phyloP scores from a whole-genome alignment of 2,797 vertebrate genomes.

The Dendrocincla tyrannina region DNA sequence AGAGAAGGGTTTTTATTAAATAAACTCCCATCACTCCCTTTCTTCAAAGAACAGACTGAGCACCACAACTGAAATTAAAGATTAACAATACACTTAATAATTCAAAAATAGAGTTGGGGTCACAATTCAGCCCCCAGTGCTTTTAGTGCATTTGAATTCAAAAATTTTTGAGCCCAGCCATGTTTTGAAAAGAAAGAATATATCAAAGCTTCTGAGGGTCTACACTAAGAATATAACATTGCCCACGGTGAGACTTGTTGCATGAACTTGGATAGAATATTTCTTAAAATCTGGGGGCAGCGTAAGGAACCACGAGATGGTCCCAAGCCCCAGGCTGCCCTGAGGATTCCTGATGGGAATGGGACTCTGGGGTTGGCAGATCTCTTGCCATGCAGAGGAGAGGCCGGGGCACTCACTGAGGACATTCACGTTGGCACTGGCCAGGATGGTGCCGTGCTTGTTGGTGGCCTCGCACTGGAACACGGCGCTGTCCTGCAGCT shows the following conservation, averaged over 20 bases:
- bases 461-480: slow-evolving; percentile 95
- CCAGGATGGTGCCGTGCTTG: slow-evolving; percentile 86
- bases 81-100: not conserved
- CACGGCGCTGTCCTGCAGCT: slow-evolving; percentile 87
- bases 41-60: not conserved
- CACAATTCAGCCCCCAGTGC: not conserved
- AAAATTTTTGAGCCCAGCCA: not conserved
- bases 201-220: not conserved
- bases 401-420: slow-evolving; percentile 81
- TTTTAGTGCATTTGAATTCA: not conserved
- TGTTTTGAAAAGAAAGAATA: not conserved
- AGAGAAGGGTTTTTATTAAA: not conserved
- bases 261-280: rapidly evolving
- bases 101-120: not conserved
- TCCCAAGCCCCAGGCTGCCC: not conserved
- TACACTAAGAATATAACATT: rapidly evolving
- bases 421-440: slow-evolving; percentile 89
- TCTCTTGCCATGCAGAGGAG: not conserved
- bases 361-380: rapidly evolving
- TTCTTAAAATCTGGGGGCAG: not conserved
- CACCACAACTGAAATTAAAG: not conserved
- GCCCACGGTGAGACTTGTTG: rapidly evolving
- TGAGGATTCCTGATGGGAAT: not conserved
- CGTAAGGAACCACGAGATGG: rapidly evolving
- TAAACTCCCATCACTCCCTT: not conserved